Evolutionary conservation across 2,888 invertebrate species (phyloP).

Genomic region (Tethea ocularis): DNA sequence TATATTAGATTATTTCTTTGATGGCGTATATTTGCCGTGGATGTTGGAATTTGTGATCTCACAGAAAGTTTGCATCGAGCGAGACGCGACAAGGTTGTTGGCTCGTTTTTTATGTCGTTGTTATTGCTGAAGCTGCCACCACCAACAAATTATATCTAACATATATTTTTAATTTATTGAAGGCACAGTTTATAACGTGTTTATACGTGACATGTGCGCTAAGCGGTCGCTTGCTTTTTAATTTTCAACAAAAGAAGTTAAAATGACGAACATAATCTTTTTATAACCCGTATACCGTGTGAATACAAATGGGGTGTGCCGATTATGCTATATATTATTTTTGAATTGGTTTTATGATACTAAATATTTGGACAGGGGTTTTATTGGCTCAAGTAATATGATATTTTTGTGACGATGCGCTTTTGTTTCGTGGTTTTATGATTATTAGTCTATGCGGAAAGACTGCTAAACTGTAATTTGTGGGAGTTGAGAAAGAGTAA

Average conservation of each 20-base stretch:
- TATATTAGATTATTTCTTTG: conserved; percentile 58
- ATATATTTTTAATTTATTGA: conserved; percentile 72
- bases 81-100: conserved; percentile 39
- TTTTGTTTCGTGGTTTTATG: conserved; percentile 73
- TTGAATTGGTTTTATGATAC: conserved; percentile 79
- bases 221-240: conserved; percentile 70
- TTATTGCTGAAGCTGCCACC: conserved; percentile 32
- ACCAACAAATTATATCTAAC: conserved; percentile 53
- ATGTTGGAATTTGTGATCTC: conserved; percentile 22
- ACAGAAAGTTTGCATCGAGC: conserved; percentile 17
- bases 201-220: conserved; percentile 72
- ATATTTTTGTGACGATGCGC: conserved; percentile 72
- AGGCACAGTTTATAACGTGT: conserved; percentile 70
- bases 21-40: conserved; percentile 41
- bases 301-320: conserved; percentile 75
- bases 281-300: conserved; percentile 67
- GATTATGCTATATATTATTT: conserved; percentile 80
- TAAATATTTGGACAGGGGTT: conserved; percentile 82
- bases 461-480: conserved; percentile 66
- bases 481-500: conserved; percentile 32
- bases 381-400: conserved; percentile 77
- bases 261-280: conserved; percentile 75
- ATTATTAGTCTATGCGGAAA: conserved; percentile 74
- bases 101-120: conserved; percentile 41
- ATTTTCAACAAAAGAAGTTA: conserved; percentile 75